phyloP scores from a whole-genome alignment of 2,888 invertebrate species.

The Erpobdella octoculata region DNA sequence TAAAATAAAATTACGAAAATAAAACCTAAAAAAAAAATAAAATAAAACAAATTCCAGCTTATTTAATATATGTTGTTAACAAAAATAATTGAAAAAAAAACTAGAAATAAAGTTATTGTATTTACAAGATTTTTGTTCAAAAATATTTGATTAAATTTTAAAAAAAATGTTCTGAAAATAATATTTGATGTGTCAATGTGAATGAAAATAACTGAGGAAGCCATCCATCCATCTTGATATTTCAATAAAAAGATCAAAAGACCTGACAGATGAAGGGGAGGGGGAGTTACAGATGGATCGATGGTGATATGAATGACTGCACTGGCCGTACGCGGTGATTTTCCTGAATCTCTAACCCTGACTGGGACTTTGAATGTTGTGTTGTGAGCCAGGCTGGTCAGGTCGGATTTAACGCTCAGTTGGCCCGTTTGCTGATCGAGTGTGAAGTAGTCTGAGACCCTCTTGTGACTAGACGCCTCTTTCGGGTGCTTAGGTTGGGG shows the following conservation, averaged over 20 bases:
- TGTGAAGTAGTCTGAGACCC: background rate
- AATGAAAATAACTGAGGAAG: background rate
- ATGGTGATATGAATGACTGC: background rate
- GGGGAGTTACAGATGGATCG: slow-evolving; percentile 6
- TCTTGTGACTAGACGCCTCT: background rate
- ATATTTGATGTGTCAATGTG: background rate
- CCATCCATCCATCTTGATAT: background rate
- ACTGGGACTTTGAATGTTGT: background rate
- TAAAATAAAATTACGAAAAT: no score
- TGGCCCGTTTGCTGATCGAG: background rate
- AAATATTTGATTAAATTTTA: background rate
- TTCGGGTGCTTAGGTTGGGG: background rate
- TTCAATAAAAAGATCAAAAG: background rate
- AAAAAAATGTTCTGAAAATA: background rate
- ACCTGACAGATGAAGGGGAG: slow-evolving; percentile 9
- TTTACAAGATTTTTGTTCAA: background rate
- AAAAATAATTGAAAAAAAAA: background rate
- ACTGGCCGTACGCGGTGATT: no score
- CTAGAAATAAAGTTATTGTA: background rate
- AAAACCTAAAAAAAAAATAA: no score
- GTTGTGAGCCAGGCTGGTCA: background rate
- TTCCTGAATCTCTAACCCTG: background rate
- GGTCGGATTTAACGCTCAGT: background rate
- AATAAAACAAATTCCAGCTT: no score
- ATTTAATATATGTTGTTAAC: no score